Percentiles rank a stretch among this genome's conserved stretches.
Conservation (phyloP, 2,113 vertebrate species). For the Phoenicopterus ruber region DNA sequence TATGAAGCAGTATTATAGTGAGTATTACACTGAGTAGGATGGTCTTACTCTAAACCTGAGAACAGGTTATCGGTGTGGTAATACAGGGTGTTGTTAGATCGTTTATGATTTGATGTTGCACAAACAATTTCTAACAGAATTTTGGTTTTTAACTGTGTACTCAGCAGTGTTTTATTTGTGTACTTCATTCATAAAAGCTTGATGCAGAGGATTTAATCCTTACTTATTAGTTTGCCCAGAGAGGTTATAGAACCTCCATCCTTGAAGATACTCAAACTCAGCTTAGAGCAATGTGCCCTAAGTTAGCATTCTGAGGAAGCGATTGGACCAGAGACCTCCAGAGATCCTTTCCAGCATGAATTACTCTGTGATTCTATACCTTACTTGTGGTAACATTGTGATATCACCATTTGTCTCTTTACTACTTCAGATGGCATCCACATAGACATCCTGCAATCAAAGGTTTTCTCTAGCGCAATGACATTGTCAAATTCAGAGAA, state of each 20-base stretch:
- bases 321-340: background rate
- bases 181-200: background rate
- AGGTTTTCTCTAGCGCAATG: background rate
- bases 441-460: background rate
- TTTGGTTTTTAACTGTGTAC: background rate
- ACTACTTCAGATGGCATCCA: background rate
- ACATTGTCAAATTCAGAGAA: background rate
- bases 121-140: background rate
- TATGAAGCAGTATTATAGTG: background rate
- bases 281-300: background rate
- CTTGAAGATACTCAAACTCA: background rate
- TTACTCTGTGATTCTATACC: background rate
- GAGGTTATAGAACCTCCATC: background rate
- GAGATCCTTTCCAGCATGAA: background rate
- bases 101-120: background rate
- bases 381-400: background rate
- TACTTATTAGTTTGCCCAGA: background rate
- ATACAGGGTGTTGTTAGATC: background rate
- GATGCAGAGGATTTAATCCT: background rate
- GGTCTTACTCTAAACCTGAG: background rate
- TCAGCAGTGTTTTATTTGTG: background rate
- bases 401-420: background rate
- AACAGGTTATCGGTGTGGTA: background rate
- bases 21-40: background rate
- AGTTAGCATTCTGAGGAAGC: background rate